Conservation (phyloP, 2,113 vertebrate species). For the Ascaphus truei region DNA sequence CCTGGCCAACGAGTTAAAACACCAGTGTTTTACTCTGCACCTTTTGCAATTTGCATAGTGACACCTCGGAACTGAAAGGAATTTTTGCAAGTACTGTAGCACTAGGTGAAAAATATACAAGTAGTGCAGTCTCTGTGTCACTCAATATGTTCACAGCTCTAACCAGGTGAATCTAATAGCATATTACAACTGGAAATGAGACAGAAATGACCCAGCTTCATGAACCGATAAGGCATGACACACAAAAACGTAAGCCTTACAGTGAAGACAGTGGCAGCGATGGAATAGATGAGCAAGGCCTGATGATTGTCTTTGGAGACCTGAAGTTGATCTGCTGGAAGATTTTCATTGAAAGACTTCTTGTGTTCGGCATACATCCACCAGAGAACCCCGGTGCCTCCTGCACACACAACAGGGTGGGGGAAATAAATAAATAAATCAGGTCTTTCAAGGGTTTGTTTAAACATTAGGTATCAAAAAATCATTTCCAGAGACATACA, state of each 20-base stretch:
- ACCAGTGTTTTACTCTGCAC: too few relatives aligned
- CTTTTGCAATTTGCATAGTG: too few relatives aligned
- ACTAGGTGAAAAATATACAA: too few relatives aligned
- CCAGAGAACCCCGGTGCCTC: constrained; percentile 90
- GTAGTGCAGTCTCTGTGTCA: too few relatives aligned
- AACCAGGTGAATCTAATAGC: too few relatives aligned
- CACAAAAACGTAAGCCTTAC: constrained; percentile 56
- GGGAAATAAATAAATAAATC: background rate
- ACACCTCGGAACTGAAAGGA: too few relatives aligned
- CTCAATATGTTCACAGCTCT: too few relatives aligned
- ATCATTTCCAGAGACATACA: too few relatives aligned
- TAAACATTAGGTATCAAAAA: too few relatives aligned
- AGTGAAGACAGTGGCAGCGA: constrained; percentile 86
- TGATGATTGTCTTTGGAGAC: constrained; percentile 74
- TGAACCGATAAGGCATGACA: background rate
- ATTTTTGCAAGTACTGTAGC: too few relatives aligned
- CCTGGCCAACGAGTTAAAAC: too few relatives aligned
- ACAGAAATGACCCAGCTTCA: background rate
- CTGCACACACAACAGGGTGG: constrained; percentile 58
- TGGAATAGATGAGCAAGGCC: constrained; percentile 87
- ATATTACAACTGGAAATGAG: background rate
- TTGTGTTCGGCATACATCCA: constrained; percentile 91
- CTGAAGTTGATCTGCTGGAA: constrained; percentile 62
- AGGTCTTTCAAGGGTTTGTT: too few relatives aligned
- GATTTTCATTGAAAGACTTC: constrained; percentile 61